These are phyloP conservation scores for Epirrhoe tristata DNA, from an alignment of 2,888 invertebrate species.

Conservation along the genomic window DNA sequence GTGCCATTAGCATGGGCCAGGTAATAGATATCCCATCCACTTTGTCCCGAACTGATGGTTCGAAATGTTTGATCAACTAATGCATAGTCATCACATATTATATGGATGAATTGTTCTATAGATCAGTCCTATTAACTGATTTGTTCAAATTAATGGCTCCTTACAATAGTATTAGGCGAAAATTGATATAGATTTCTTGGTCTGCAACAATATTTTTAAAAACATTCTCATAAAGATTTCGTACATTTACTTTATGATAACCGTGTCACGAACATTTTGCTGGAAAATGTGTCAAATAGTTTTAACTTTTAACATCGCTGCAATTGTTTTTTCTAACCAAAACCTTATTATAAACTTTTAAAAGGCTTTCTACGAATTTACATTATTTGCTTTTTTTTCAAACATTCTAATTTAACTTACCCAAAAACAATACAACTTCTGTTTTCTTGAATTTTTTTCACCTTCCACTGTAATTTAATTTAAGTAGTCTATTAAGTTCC, in stretches of 20 bases:
- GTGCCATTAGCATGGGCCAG: conserved; percentile 30
- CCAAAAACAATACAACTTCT: conserved; percentile 12
- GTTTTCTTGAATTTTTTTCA: conserved; percentile 35
- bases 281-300: too few species aligned
- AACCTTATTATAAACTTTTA: too few species aligned
- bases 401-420: conserved; percentile 11
- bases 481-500: conserved; percentile 41
- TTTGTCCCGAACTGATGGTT: conserved; percentile 29
- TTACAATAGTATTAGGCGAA: too few species aligned
- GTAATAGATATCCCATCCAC: conserved; percentile 40
- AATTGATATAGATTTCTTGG: too few species aligned
- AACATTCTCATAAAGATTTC: too few species aligned
- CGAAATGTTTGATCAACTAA: conserved; percentile 42
- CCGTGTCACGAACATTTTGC: too few species aligned
- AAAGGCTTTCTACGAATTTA: background rate
- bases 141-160: background rate
- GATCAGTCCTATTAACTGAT: background rate
- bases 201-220: too few species aligned
- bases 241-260: too few species aligned
- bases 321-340: too few species aligned
- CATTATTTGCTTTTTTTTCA: background rate
- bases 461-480: conserved; percentile 41
- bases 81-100: conserved; percentile 27
- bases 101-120: conserved; percentile 1
- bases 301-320: too few species aligned